Conservation (phyloP, 2,113 vertebrate species). For the Carassius auratus region DNA sequence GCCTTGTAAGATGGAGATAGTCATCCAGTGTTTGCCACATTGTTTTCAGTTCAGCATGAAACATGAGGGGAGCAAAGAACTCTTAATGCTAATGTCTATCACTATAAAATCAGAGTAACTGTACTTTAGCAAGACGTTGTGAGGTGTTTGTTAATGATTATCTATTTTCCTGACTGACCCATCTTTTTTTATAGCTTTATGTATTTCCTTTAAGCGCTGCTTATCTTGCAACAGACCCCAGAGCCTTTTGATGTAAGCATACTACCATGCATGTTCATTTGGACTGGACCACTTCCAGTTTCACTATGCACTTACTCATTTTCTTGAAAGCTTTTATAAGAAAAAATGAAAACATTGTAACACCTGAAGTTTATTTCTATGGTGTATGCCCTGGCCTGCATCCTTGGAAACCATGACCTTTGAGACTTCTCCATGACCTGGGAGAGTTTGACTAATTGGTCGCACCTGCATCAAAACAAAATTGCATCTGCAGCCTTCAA, state of each 20-base stretch:
- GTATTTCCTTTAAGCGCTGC: not conserved
- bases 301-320: not conserved
- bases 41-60: not conserved
- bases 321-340: not conserved
- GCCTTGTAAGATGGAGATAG: slow-evolving; percentile 89
- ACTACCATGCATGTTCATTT: not conserved
- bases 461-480: slow-evolving; percentile 54
- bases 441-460: slow-evolving; percentile 44
- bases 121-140: not conserved
- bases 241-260: not conserved
- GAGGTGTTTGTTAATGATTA: slow-evolving; percentile 33
- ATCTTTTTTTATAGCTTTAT: not conserved
- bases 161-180: not conserved
- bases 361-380: not conserved
- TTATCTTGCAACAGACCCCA: not conserved
- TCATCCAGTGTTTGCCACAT: slow-evolving; percentile 61
- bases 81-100: not conserved
- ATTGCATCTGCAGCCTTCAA: slow-evolving; percentile 16
- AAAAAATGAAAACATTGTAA: not conserved
- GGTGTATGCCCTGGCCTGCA: not conserved
- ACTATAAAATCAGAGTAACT: not conserved
- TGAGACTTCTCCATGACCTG: slow-evolving; percentile 36
- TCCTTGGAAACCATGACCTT: slow-evolving; percentile 29
- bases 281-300: not conserved
- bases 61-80: not conserved